phyloP scores from a whole-genome alignment of 2,113 vertebrate species.

The Halcyon senegalensis region DNA sequence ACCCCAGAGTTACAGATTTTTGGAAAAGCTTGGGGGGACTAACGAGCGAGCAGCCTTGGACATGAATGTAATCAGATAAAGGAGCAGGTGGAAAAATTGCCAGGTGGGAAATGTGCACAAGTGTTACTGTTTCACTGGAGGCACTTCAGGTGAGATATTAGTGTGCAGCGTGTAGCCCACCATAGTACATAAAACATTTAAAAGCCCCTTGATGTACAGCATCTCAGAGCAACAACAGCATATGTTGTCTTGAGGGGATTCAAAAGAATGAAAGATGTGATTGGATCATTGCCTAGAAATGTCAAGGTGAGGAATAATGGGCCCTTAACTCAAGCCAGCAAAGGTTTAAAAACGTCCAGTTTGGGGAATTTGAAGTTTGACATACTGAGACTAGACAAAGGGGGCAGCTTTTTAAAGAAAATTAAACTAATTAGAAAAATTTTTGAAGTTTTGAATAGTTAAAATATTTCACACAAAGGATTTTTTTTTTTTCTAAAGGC shows the following conservation, averaged over 20 bases:
- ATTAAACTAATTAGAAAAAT: background rate
- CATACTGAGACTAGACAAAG: background rate
- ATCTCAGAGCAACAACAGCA: rapidly evolving
- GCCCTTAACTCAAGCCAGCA: background rate
- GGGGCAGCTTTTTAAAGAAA: background rate
- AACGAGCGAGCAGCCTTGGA: background rate
- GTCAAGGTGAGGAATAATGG: background rate
- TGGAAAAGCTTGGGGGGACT: background rate
- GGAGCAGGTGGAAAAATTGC: background rate
- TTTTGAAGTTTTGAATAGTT: background rate
- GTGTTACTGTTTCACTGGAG: background rate
- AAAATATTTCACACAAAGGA: background rate
- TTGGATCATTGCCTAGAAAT: background rate
- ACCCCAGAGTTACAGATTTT: background rate
- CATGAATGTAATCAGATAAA: rapidly evolving
- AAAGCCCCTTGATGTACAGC: background rate
- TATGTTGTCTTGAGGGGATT: background rate
- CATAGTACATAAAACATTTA: background rate
- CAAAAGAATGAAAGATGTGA: background rate
- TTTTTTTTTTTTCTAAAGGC: background rate
- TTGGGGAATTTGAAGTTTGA: background rate
- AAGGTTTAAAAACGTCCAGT: background rate
- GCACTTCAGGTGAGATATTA: background rate
- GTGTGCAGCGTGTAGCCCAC: background rate
- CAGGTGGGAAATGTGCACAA: background rate